A percentile compares a stretch with the other conserved stretches of the same genome.
Evolutionary conservation across 2,888 invertebrate species (phyloP).

Genomic region (Patella caerulea): DNA sequence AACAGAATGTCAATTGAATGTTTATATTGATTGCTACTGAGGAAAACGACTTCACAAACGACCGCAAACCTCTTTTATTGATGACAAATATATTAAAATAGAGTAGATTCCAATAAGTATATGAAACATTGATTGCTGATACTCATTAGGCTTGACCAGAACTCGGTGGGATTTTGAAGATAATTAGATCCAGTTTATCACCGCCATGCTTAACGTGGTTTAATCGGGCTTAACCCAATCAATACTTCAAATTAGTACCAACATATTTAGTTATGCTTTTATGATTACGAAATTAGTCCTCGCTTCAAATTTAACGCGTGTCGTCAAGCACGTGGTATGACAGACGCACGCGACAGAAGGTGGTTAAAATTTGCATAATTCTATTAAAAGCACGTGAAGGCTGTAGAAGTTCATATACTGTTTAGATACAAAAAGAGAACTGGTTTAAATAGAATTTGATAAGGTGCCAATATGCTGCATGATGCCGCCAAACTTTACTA

Average conservation of each 20-base stretch:
- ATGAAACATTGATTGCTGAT: no score
- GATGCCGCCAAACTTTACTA: neutral
- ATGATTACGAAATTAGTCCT: neutral
- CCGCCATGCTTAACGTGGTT: no score
- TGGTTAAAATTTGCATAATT: conserved; percentile 22
- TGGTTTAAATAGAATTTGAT: neutral
- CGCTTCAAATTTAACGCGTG: neutral
- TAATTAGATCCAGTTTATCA: no score
- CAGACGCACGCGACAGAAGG: conserved; percentile 21
- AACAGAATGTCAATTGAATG: no score
- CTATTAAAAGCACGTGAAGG: conserved; percentile 11
- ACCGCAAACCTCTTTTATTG: neutral
- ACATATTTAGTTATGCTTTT: no score
- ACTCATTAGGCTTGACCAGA: no score
- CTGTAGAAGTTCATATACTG: neutral
- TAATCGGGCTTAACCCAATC: no score
- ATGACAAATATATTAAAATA: neutral
- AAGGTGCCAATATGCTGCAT: neutral
- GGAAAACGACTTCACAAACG: neutral
- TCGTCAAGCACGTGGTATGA: conserved; percentile 10
- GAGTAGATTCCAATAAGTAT: no score
- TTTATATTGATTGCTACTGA: no score
- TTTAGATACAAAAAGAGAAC: neutral
- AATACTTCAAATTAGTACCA: no score
- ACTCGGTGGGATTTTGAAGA: no score